phyloP scores from a whole-genome alignment of 2,888 invertebrate species.

The Hemistola chrysoprasaria region DNA sequence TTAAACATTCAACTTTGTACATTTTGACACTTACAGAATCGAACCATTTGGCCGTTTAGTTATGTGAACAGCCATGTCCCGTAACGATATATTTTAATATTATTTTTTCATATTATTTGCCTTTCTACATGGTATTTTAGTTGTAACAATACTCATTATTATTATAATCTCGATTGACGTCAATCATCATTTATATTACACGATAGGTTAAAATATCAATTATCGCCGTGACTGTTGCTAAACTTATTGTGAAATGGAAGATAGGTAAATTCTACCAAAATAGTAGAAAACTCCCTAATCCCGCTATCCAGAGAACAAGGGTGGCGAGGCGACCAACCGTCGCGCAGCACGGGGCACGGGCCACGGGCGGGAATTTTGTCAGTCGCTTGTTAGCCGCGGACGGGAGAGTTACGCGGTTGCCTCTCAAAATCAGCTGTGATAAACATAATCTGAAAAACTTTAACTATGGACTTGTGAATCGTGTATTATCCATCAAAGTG shows the following conservation, averaged over 20 bases:
- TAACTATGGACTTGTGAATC: slow-evolving; percentile 56
- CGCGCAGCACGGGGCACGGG: slow-evolving; percentile 21
- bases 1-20: too few relatives aligned
- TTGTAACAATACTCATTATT: too few relatives aligned
- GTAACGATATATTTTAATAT: too few relatives aligned
- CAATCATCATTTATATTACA: too few relatives aligned
- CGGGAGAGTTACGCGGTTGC: slow-evolving; percentile 1
- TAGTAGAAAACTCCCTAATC: slow-evolving; percentile 41
- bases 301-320: slow-evolving; percentile 40
- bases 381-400: slow-evolving; percentile 24
- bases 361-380: slow-evolving; percentile 15
- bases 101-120: too few relatives aligned
- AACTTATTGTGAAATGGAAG: neutral
- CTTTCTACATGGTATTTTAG: too few relatives aligned
- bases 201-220: too few relatives aligned
- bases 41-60: too few relatives aligned
- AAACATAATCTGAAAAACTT: slow-evolving; percentile 39
- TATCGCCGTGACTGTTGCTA: too few relatives aligned
- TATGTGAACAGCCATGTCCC: too few relatives aligned
- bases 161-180: too few relatives aligned
- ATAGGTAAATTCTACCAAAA: slow-evolving; percentile 44
- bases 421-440: slow-evolving; percentile 22
- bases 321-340: slow-evolving; percentile 39
- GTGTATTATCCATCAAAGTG: slow-evolving; percentile 39
- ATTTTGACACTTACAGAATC: too few relatives aligned